Conservation (phyloP, 2,888 invertebrate species). For the Tholera decimalis region DNA sequence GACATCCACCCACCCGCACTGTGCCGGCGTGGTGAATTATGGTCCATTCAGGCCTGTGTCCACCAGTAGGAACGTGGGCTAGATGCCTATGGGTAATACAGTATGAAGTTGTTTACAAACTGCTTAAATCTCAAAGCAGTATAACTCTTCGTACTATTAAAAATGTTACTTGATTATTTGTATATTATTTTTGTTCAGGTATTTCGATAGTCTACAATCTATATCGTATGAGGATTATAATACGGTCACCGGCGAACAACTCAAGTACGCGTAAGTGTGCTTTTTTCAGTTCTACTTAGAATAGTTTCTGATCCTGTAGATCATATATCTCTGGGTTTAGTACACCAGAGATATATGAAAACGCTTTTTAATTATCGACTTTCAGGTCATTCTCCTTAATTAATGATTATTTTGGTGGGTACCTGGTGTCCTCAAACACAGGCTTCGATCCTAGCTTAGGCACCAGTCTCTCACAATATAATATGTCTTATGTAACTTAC, state of each 20-base stretch:
- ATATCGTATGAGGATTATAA: constrained; percentile 63
- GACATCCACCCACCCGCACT: too few relatives aligned
- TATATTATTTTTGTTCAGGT: constrained; percentile 68
- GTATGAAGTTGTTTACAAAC: too few relatives aligned
- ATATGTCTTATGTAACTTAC: too few relatives aligned
- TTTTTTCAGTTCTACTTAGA: background rate
- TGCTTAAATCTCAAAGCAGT: background rate
- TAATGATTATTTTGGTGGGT: too few relatives aligned
- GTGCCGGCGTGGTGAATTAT: too few relatives aligned
- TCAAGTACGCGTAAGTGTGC: constrained; percentile 33
- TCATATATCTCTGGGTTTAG: too few relatives aligned
- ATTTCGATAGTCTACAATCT: constrained; percentile 74
- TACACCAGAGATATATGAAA: background rate
- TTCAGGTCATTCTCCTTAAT: background rate
- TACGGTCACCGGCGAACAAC: constrained; percentile 51
- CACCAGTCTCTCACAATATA: too few relatives aligned
- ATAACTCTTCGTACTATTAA: background rate
- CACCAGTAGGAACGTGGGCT: too few relatives aligned
- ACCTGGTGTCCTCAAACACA: too few relatives aligned
- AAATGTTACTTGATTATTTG: constrained; percentile 4
- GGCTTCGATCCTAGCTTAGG: too few relatives aligned
- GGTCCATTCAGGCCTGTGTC: too few relatives aligned
- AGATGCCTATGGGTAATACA: too few relatives aligned
- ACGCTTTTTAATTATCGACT: background rate
- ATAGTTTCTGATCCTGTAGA: background rate